Evolutionary conservation across 2,888 invertebrate species (phyloP).

Genomic region (Bruchidius siliquastri): DNA sequence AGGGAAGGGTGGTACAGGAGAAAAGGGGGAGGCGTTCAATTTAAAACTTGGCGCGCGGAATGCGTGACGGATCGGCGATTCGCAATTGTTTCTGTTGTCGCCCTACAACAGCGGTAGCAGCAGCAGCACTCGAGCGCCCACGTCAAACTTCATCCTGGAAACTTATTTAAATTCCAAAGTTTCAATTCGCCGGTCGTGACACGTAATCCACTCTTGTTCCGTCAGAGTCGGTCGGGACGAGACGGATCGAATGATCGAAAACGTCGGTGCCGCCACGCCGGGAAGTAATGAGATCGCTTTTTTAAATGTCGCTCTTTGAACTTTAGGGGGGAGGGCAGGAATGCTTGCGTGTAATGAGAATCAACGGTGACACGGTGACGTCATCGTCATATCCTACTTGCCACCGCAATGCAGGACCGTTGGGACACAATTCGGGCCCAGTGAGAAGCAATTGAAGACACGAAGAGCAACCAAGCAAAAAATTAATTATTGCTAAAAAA

Average conservation of each 20-base stretch:
- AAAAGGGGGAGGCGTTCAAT: conserved; percentile 39
- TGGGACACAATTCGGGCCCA: no score
- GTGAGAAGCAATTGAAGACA: no score
- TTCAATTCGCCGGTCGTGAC: conserved; percentile 25
- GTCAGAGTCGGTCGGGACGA: no score
- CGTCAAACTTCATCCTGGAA: conserved; percentile 32
- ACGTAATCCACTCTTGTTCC: background rate
- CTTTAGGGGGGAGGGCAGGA: background rate
- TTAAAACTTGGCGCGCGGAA: conserved; percentile 42
- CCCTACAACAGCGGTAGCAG: no score
- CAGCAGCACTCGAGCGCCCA: conserved; percentile 25
- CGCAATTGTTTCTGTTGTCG: conserved; percentile 36
- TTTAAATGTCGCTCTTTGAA: background rate
- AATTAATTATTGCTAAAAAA: no score
- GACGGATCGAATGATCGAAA: background rate
- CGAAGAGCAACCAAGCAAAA: no score
- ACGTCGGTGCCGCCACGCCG: background rate
- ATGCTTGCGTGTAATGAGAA: no score
- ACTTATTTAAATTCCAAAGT: conserved; percentile 38
- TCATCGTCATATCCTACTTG: no score
- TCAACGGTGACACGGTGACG: no score
- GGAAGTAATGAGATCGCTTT: background rate
- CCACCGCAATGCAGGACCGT: no score
- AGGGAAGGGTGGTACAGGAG: background rate
- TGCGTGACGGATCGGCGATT: conserved; percentile 46